Conservation (phyloP, 37 sponge, comb jelly and placozoan species). For the Theonella swinhoei region DNA sequence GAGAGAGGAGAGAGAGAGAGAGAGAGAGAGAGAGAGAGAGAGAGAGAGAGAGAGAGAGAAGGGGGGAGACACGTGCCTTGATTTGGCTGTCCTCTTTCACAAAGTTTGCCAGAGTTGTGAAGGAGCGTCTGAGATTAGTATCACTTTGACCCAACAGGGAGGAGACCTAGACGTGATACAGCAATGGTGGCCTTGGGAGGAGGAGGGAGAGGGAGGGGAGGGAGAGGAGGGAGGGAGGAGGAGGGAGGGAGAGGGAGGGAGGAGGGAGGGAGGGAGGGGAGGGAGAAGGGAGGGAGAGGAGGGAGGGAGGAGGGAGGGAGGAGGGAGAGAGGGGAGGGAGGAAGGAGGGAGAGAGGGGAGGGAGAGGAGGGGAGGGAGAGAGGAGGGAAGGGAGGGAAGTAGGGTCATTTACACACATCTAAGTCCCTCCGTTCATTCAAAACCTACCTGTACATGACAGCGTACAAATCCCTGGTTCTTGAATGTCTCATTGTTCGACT, state of each 20-base stretch:
- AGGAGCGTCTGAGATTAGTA: slow-evolving; percentile 63
- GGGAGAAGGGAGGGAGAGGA: slow-evolving; percentile 64
- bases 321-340: slow-evolving; percentile 35
- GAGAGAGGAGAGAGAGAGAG: not conserved
- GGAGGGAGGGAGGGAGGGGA: not conserved
- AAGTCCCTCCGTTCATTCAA: too few relatives aligned
- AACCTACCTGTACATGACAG: slow-evolving; percentile 64
- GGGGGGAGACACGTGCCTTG: not conserved
- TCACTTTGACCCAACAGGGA: slow-evolving; percentile 56
- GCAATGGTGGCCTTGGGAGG: slow-evolving; percentile 73
- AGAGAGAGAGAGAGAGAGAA: not conserved
- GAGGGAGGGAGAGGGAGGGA: not conserved
- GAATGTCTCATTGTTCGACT: slow-evolving; percentile 74
- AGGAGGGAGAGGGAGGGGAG: slow-evolving; percentile 4
- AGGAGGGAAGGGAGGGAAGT: not conserved
- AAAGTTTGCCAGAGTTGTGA: slow-evolving; percentile 43
- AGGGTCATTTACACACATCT: not conserved
- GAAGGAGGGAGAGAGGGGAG: slow-evolving; percentile 14
- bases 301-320: slow-evolving; percentile 16
- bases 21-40: slow-evolving; percentile 18
- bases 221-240: not conserved
- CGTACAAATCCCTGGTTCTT: slow-evolving; percentile 69
- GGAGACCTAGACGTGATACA: slow-evolving; percentile 71
- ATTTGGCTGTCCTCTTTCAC: slow-evolving; percentile 26
- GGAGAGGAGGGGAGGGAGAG: slow-evolving; percentile 1